phyloP scores from a whole-genome alignment of 2,113 vertebrate species.

The Prionailurus bengalensis region DNA sequence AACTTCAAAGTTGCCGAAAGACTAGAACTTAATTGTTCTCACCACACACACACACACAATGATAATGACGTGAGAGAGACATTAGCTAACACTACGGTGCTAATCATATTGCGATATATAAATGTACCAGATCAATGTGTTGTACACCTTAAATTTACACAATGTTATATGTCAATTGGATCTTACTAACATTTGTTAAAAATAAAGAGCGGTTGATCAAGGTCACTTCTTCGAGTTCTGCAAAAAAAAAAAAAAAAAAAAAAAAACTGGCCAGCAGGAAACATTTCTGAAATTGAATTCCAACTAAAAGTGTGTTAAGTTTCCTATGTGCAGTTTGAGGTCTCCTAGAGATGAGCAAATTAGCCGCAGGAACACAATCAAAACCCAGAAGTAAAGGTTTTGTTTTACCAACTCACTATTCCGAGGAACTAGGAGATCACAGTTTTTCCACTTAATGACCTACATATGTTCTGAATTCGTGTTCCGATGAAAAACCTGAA shows the following conservation, averaged over 20 bases:
- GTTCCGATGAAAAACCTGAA: conserved; percentile 6
- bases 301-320: conserved; percentile 1
- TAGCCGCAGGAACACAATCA: conserved; percentile 4
- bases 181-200: background rate
- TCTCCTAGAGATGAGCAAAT: conserved; percentile 1
- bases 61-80: background rate
- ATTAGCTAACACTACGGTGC: background rate
- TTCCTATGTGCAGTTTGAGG: background rate
- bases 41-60: background rate
- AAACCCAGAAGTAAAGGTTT: conserved; percentile 52
- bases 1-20: background rate
- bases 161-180: background rate
- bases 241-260: background rate
- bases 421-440: background rate
- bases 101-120: background rate
- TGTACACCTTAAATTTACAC: background rate
- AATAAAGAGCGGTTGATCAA: background rate
- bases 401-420: background rate
- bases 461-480: background rate
- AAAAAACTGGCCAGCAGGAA: conserved; percentile 15
- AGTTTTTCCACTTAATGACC: conserved; percentile 11
- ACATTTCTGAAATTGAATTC: conserved; percentile 59
- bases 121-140: background rate
- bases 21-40: background rate
- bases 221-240: background rate